Percentiles rank a stretch among this genome's conserved stretches.
These are phyloP conservation scores for Axis porcinus DNA, from an alignment of 2,113 vertebrate species.

Conservation along the genomic window DNA sequence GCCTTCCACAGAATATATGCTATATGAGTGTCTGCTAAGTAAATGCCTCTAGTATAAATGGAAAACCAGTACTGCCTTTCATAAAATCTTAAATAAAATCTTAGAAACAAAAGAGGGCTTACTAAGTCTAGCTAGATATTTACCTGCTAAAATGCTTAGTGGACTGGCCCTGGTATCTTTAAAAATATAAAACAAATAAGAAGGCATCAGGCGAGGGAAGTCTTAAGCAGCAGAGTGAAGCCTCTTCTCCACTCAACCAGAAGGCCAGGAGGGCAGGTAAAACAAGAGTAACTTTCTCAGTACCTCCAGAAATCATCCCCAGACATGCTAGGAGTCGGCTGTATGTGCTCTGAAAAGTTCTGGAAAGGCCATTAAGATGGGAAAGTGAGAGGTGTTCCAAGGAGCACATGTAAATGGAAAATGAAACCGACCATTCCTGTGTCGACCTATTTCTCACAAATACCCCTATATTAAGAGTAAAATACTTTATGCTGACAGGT, in stretches of 20 bases:
- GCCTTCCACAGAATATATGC: background rate
- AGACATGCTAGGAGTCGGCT: rapidly evolving
- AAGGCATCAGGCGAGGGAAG: background rate
- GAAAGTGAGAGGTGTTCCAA: background rate
- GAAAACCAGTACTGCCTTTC: background rate
- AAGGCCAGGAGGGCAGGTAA: background rate
- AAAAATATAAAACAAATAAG: background rate
- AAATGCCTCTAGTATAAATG: background rate
- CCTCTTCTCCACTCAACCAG: background rate
- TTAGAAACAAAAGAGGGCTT: background rate
- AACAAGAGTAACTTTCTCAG: background rate
- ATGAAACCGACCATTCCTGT: background rate
- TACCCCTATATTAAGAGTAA: background rate
- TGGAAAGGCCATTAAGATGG: background rate
- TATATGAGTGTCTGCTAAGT: background rate
- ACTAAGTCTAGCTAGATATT: background rate
- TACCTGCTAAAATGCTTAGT: background rate
- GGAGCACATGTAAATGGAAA: background rate
- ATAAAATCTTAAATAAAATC: background rate
- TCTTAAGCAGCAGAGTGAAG: background rate
- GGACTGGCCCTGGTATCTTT: background rate
- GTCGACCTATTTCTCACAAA: background rate
- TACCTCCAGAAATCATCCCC: background rate
- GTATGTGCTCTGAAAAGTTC: background rate
- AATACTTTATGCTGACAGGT: background rate